These are phyloP conservation scores for Epiblema foenella DNA, from an alignment of 2,888 invertebrate species.

Conservation along the genomic window DNA sequence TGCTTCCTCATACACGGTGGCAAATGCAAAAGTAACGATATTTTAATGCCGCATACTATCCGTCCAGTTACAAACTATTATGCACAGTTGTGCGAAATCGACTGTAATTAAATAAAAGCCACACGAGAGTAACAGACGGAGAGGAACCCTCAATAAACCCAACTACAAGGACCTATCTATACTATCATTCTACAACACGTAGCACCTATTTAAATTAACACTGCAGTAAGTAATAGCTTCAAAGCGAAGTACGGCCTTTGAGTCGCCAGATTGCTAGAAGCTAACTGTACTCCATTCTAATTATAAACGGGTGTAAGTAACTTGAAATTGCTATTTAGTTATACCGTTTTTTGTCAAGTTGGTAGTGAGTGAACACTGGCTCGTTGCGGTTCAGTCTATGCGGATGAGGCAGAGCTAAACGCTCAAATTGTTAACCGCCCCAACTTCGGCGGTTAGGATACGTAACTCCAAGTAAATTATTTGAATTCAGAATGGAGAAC, in stretches of 20 bases:
- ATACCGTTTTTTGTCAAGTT: not conserved
- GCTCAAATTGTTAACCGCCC: constrained; percentile 21
- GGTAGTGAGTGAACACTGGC: not conserved
- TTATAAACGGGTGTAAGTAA: not conserved
- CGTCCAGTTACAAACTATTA: not conserved
- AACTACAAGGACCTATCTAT: not conserved
- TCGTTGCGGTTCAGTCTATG: constrained; percentile 12
- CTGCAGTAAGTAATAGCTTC: constrained; percentile 30
- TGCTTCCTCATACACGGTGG: no score
- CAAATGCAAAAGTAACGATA: no score
- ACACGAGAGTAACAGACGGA: not conserved
- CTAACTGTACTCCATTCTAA: constrained; percentile 8
- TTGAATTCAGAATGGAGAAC: constrained; percentile 2
- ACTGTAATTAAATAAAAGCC: constrained; percentile 1
- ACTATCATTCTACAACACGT: constrained; percentile 1
- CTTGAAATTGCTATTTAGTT: not conserved
- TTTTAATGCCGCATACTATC: not conserved
- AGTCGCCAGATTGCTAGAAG: constrained; percentile 23
- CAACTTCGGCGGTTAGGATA: constrained; percentile 19
- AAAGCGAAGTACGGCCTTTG: constrained; percentile 23
- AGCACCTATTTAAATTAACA: constrained; percentile 20
- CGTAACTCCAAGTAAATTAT: constrained; percentile 15
- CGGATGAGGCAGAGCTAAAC: constrained; percentile 11
- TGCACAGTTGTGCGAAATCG: not conserved
- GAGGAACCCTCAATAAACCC: not conserved